Evolutionary conservation across 1,140 invertebrate species (phyloP), one percentile per base, ranked within the genome.

Genomic region (Aphaenogaster floridana): DNA sequence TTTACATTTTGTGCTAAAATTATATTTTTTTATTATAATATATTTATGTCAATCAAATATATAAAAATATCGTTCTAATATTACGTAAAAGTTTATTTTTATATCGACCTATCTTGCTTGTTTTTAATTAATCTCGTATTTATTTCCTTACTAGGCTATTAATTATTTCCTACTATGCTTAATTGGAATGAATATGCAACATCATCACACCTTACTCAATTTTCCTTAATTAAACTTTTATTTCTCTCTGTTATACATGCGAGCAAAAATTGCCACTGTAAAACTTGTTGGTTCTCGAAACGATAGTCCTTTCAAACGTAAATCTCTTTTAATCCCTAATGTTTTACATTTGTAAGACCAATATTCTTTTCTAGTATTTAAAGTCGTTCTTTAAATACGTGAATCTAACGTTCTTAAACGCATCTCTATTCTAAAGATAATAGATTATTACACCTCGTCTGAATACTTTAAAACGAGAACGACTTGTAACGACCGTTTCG

Each of bases 161-260:
- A 63, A 34, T 28, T 17, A 34, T 64, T 42, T 8, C 45, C 28
- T 50, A 79, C 9, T 64, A 48, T n/a, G 8, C 42, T 48, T 64
- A 79, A 79, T 64, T 64, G 28, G n/a, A 42, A 76, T 13, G 9
- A 63, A 78, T 78, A 34, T 78, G 59, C 74, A 78, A 63, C 3
- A 48, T 78, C 57, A 48, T 63, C 42, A 21, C 9, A 48, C 17
- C 39, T 78, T 45, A 77, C 8, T 63, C 21, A 61, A 21, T 76
- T 76, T 39, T 54, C 36, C n/a, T 78, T 64, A 36, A 64, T 79
- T 42, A 79, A 48, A 50, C 15, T 36, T 79, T 8, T 64, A 64
- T 57, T 57, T 17, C 15, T 78, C 34, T 59, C 48, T 57, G 13
- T 52, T 36, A n/a, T 21, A 36, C 52, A 57, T 21, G 45, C 21